A percentile compares a stretch with the other conserved stretches of the same genome.
Evolutionary conservation across 2,113 vertebrate genomes (phyloP).

Genomic region (Sterna hirundo): DNA sequence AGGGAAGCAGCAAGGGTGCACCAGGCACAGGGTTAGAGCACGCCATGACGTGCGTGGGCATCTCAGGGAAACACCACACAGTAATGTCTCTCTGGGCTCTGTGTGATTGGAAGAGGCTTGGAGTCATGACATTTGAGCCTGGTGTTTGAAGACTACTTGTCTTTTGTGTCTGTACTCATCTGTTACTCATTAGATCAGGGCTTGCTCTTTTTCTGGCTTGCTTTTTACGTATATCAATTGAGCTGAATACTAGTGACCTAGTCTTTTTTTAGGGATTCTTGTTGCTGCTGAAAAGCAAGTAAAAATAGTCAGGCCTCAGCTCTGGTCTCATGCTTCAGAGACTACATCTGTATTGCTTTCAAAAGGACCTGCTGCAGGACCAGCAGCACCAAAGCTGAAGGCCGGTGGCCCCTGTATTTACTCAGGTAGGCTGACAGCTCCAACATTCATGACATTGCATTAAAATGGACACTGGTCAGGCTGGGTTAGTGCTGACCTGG

Average conservation of each 20-base stretch:
- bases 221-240: not conserved
- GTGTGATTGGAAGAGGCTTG: not conserved
- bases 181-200: not conserved
- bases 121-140: not conserved
- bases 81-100: not conserved
- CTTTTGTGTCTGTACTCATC: not conserved
- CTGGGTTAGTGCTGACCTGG: not conserved
- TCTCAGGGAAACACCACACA: not conserved
- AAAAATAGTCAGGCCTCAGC: not conserved
- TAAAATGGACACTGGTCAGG: not conserved
- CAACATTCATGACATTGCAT: not conserved
- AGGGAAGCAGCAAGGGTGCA: not conserved
- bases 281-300: not conserved
- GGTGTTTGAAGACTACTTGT: not conserved
- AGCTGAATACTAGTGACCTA: not conserved
- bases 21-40: not conserved
- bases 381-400: not conserved
- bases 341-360: not conserved
- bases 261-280: not conserved
- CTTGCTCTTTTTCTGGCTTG: not conserved
- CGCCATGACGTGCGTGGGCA: rapidly evolving
- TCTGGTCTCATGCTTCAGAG: not conserved
- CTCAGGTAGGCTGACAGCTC: not conserved
- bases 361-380: not conserved
- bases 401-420: rapidly evolving